These are phyloP conservation scores for Rhabdomys pumilio DNA, from an alignment of 2,797 vertebrate genomes.

Conservation along the genomic window DNA sequence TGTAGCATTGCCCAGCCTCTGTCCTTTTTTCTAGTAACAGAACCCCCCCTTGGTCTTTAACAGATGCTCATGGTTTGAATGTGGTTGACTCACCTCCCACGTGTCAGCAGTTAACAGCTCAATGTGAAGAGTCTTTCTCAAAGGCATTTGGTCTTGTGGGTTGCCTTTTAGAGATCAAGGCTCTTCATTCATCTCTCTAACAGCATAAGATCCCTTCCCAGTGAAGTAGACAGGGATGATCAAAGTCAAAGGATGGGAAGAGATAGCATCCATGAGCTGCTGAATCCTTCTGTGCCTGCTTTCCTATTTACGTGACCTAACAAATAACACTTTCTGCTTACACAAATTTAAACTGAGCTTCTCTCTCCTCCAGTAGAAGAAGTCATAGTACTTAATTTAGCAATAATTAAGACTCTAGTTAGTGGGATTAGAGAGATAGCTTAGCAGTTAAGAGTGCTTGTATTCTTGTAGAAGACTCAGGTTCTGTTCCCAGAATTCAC, in stretches of 20 bases:
- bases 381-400: background rate
- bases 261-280: background rate
- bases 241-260: background rate
- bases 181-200: background rate
- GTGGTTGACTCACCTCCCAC: background rate
- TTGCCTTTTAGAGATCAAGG: background rate
- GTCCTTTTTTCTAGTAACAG: background rate
- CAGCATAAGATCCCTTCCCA: background rate
- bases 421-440: background rate
- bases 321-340: background rate
- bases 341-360: conserved; percentile 19
- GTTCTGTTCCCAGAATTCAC: background rate
- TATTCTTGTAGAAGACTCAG: background rate
- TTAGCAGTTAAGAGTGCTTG: background rate
- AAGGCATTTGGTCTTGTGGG: background rate
- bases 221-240: background rate
- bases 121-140: background rate
- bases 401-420: background rate
- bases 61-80: background rate
- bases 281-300: background rate
- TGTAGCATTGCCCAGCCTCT: background rate
- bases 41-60: background rate
- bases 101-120: background rate
- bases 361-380: background rate
- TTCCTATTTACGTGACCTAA: background rate